Conservation (phyloP, 2,888 invertebrate genomes). For the Tachystola acroxantha region DNA sequence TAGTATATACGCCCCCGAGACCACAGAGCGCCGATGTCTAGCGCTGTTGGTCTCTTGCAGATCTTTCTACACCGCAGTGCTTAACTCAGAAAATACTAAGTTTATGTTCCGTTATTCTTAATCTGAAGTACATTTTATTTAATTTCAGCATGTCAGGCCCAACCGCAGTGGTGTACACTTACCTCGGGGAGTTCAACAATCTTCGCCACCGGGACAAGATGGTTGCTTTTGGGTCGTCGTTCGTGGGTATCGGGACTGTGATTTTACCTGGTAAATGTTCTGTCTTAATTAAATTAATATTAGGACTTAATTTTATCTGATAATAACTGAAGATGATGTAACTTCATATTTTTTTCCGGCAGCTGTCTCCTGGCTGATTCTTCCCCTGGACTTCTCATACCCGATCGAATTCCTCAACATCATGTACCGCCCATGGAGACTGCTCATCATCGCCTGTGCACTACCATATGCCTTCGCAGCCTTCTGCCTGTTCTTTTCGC, state of each 20-base stretch:
- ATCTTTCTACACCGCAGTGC: too few relatives aligned
- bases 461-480: conserved; percentile 81
- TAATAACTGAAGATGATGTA: too few relatives aligned
- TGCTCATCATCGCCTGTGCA: conserved; percentile 82
- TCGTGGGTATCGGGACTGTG: conserved; percentile 72
- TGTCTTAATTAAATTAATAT: background rate
- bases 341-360: too few relatives aligned
- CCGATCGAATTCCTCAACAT: conserved; percentile 69
- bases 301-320: background rate
- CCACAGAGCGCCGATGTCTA: too few relatives aligned
- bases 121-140: too few relatives aligned
- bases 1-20: too few relatives aligned
- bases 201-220: conserved; percentile 66
- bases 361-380: conserved; percentile 83
- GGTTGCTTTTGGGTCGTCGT: conserved; percentile 69
- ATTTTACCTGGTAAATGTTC: conserved; percentile 74
- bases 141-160: conserved; percentile 58
- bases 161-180: conserved; percentile 78
- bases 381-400: conserved; percentile 76
- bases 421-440: conserved; percentile 84
- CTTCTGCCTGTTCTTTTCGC: conserved; percentile 76
- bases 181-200: conserved; percentile 78
- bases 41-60: too few relatives aligned
- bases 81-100: too few relatives aligned
- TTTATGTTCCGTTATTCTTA: too few relatives aligned